Base-by-base conservation (phyloP, 2,888 invertebrate genomes). In the Orchestes rusci region DNA sequence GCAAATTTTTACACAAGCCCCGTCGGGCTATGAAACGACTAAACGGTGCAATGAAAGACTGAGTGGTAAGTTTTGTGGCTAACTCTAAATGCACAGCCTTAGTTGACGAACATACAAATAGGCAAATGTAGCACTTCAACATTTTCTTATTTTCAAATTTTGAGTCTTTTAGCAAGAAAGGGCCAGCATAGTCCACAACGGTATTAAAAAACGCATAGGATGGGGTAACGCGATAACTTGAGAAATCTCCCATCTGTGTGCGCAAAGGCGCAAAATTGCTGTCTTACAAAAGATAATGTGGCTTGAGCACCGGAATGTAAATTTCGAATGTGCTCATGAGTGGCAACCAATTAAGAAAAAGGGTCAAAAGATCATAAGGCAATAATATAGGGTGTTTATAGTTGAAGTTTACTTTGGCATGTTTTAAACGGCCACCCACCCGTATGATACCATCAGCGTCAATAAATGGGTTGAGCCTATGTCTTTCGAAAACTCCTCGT, bases 171-270 rank as follows among this genome's bases (percentile, higher is more conserved):
- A 53, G 17, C 5, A 39, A 16, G 17, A 54, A 43, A 8, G 54
- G 54, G 4, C 55, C 55, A 37, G 45, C 48, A 40, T 39, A 56
- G 28, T 58, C 57, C 12, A 57, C 31, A 15, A 53, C 56, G n/a
- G 41, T 39, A 5, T 33, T 16, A 3, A 16, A 12, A 42, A 57
- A 58, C 28, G 45, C 35, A 30, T 30, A 53, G 54, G 57, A 57
- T 59, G 4, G 16, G 8, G 8, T 8, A 8, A 30, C 30, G 4
- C 30, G 30, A 12, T 5, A 12, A 5, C 8, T 30, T 5, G 30
- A 13, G 4, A 30, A 12, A 12, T 30, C 30, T 5, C 30, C 30
- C 30, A 30, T 30, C 12, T 12, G 7, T n/a, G 30, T 4, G 7
- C 12, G 30, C 5, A 30, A 8, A 10, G 30, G 7, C 12, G 7